Evolutionary conservation across 2,888 invertebrate genomes (phyloP).

Genomic region (Sisyra terminalis): DNA sequence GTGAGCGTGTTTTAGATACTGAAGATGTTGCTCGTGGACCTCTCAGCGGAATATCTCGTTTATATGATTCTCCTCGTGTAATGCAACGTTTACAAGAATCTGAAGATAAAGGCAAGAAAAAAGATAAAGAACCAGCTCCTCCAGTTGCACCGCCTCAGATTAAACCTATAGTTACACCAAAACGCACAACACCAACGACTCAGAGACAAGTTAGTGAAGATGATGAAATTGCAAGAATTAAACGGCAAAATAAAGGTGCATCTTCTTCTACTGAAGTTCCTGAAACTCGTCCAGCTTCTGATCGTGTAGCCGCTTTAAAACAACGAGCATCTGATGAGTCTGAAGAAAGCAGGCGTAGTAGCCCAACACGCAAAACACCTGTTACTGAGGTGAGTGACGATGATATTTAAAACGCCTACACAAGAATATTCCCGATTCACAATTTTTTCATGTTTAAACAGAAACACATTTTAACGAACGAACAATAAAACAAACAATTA

Average conservation of each 20-base stretch:
- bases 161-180: constrained; percentile 32
- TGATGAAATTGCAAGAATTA: constrained; percentile 74
- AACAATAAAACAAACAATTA: background rate
- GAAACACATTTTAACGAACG: constrained; percentile 1
- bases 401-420: constrained; percentile 25
- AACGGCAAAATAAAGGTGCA: constrained; percentile 68
- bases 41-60: constrained; percentile 73
- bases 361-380: constrained; percentile 49
- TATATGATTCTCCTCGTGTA: constrained; percentile 76
- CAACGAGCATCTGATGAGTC: constrained; percentile 24
- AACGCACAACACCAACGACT: constrained; percentile 35
- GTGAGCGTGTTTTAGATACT: constrained; percentile 66
- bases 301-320: constrained; percentile 32
- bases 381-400: constrained; percentile 65
- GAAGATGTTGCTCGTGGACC: constrained; percentile 78
- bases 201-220: constrained; percentile 74
- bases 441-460: constrained; percentile 1
- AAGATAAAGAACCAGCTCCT: constrained; percentile 48
- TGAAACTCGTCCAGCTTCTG: constrained; percentile 37
- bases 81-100: constrained; percentile 72
- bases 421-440: constrained; percentile 21
- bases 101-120: constrained; percentile 49
- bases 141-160: constrained; percentile 38
- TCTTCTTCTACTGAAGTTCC: constrained; percentile 32
- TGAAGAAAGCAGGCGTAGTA: constrained; percentile 38